Conservation (phyloP, 2,888 invertebrate species). For the Aphidoletes aphidimyza region DNA sequence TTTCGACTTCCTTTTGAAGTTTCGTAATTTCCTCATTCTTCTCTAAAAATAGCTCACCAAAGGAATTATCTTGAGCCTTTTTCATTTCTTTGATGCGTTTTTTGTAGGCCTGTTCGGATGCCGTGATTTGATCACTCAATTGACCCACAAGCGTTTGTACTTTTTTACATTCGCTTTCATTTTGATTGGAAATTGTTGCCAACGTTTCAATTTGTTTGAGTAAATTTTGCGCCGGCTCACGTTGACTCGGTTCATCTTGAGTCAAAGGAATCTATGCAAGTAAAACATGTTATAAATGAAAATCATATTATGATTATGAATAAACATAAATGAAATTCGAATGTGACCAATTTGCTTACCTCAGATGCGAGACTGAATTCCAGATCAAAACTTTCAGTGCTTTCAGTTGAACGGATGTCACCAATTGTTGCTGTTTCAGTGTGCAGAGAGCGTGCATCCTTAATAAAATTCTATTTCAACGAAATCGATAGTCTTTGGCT, state of each 20-base stretch:
- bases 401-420: no score
- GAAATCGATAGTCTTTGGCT: no score
- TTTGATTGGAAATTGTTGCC: no score
- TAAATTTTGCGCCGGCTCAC: not conserved
- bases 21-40: not conserved
- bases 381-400: no score
- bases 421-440: no score
- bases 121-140: not conserved
- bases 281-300: no score
- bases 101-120: not conserved
- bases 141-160: not conserved
- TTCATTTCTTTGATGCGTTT: not conserved
- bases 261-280: not conserved
- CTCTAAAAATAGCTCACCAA: not conserved
- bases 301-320: no score
- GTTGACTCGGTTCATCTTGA: not conserved
- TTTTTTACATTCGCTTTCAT: not conserved
- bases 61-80: not conserved
- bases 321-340: no score
- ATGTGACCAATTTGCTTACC: no score
- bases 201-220: not conserved
- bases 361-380: no score
- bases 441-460: no score
- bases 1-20: not conserved
- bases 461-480: no score